A percentile compares a stretch with the other conserved stretches of the same genome.
Conservation (phyloP, 2,113 vertebrate species). For the Eupsittula cactorum region DNA sequence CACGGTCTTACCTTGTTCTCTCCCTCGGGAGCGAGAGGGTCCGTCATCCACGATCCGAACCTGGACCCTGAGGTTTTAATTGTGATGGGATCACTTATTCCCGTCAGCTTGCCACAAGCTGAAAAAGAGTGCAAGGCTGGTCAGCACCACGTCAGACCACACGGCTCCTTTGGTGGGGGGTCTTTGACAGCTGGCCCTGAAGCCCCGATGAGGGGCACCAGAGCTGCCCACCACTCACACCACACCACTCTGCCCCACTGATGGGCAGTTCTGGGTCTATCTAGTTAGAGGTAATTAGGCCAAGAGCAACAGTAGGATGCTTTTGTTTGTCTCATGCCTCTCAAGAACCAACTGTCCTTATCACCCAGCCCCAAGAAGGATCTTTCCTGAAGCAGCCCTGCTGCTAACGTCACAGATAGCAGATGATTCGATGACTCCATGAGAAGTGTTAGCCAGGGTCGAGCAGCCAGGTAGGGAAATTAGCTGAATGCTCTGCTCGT, state of each 20-base stretch:
- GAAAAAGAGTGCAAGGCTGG: constrained; percentile 68
- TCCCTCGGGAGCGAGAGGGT: constrained; percentile 92
- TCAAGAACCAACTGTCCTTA: not conserved
- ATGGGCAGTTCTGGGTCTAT: not conserved
- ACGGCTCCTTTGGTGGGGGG: fast-evolving
- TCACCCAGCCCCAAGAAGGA: not conserved
- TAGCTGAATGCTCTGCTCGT: not conserved
- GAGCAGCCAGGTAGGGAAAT: not conserved
- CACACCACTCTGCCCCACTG: fast-evolving
- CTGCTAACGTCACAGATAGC: not conserved
- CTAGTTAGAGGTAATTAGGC: not conserved
- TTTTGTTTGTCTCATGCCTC: not conserved
- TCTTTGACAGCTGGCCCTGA: not conserved
- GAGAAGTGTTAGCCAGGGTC: not conserved
- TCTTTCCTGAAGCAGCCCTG: not conserved
- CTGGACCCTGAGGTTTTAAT: constrained; percentile 95
- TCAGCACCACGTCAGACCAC: not conserved
- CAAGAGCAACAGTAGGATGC: not conserved
- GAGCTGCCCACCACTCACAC: fast-evolving
- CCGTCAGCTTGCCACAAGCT: constrained; percentile 96
- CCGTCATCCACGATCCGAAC: constrained; percentile 98
- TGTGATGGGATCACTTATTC: constrained; percentile 94
- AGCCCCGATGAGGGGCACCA: fast-evolving
- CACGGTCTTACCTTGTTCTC: constrained; percentile 86
- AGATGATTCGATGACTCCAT: not conserved